Percentiles rank a stretch among this genome's conserved stretches.
Evolutionary conservation across 2,113 vertebrate species (phyloP).

Genomic region (Carassius gibelio): DNA sequence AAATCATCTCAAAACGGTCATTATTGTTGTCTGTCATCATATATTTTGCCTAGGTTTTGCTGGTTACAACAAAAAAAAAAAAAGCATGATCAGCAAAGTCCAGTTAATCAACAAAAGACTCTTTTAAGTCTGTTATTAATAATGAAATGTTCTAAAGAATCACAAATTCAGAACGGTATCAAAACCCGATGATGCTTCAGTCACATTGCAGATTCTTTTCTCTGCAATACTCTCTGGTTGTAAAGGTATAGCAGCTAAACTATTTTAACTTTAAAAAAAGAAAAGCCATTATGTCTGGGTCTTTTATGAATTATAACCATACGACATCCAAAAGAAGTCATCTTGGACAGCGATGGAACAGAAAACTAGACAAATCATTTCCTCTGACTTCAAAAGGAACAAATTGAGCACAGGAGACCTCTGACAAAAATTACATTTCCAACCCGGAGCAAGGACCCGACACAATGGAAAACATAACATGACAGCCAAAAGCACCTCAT

Average conservation of each 20-base stretch:
- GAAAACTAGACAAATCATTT: slow-evolving; percentile 57
- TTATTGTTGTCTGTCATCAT: too few species aligned
- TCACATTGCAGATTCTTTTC: not conserved
- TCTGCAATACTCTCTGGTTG: not conserved
- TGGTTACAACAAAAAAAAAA: too few species aligned
- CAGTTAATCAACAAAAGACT: too few species aligned
- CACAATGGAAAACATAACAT: slow-evolving; percentile 57
- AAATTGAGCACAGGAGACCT: slow-evolving; percentile 54
- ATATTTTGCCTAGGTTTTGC: too few species aligned
- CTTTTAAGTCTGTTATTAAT: too few species aligned
- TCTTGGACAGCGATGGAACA: slow-evolving; percentile 31
- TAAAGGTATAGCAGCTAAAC: not conserved
- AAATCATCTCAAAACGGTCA: too few species aligned
- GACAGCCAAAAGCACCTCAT: slow-evolving; percentile 60
- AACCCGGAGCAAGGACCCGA: not conserved
- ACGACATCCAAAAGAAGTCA: slow-evolving; percentile 23
- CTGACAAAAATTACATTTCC: slow-evolving; percentile 54
- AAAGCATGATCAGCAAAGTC: too few species aligned
- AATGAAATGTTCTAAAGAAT: too few species aligned
- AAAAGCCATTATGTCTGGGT: not conserved
- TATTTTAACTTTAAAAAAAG: not conserved
- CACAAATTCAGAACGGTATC: too few species aligned
- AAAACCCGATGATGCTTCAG: not conserved
- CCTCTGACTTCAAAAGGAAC: slow-evolving; percentile 52
- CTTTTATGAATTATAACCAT: slow-evolving; percentile 29